Evolutionary conservation across 2,797 vertebrate species (phyloP).

Genomic region (Alosa sapidissima): DNA sequence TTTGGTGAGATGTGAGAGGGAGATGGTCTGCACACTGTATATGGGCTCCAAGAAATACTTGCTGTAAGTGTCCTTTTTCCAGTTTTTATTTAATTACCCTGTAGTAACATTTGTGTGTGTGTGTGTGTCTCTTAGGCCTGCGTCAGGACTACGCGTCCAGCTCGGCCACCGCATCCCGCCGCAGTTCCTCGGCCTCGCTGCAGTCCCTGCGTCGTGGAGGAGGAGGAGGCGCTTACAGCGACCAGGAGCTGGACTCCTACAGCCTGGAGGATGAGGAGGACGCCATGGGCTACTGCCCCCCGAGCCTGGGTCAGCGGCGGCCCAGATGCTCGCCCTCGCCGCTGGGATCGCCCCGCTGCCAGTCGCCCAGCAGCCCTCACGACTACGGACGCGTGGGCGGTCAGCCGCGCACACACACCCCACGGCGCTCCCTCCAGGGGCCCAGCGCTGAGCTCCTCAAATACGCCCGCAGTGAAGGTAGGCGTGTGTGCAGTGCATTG

Average conservation of each 20-base stretch:
- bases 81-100: background rate
- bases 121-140: slow-evolving; percentile 72
- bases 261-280: slow-evolving; percentile 90
- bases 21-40: too few species aligned
- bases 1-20: too few species aligned
- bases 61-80: too few species aligned
- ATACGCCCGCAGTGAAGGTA: slow-evolving; percentile 85
- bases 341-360: slow-evolving; percentile 85
- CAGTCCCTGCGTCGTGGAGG: slow-evolving; percentile 80
- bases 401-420: slow-evolving; percentile 73
- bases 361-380: slow-evolving; percentile 75
- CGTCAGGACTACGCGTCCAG: slow-evolving; percentile 91
- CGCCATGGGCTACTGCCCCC: slow-evolving; percentile 71
- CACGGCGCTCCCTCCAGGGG: slow-evolving; percentile 79
- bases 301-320: slow-evolving; percentile 68
- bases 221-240: slow-evolving; percentile 81
- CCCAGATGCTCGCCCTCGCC: slow-evolving; percentile 86
- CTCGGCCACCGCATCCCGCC: slow-evolving; percentile 84
- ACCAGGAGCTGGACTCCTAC: slow-evolving; percentile 90
- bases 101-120: background rate
- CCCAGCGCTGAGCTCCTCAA: slow-evolving; percentile 82
- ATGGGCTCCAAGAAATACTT: too few species aligned
- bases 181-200: slow-evolving; percentile 87
- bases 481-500: slow-evolving; percentile 16
- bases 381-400: slow-evolving; percentile 69